Percentiles rank a stretch among this genome's conserved stretches.
Conservation (phyloP, 2,888 invertebrate genomes). For the Sinodicranocentrus sp. region DNA sequence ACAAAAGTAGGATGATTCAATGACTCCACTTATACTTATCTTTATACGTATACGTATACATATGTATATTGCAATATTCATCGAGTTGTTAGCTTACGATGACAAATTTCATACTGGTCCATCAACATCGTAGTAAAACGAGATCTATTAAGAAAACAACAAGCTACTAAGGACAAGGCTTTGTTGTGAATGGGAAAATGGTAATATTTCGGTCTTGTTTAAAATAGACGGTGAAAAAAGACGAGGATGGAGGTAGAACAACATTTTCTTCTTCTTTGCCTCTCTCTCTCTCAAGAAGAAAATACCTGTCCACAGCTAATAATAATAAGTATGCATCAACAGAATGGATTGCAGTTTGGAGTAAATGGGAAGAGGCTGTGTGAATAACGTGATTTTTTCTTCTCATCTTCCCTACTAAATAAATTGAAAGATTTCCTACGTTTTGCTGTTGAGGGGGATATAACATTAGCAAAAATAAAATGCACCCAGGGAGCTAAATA, state of each 20-base stretch:
- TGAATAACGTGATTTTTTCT: too few relatives aligned
- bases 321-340: slow-evolving; percentile 59
- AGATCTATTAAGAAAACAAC: slow-evolving; percentile 60
- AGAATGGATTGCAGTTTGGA: slow-evolving; percentile 62
- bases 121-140: slow-evolving; percentile 42
- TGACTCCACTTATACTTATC: slow-evolving; percentile 44
- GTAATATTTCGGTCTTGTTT: slow-evolving; percentile 34
- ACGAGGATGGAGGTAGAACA: neutral
- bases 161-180: slow-evolving; percentile 16
- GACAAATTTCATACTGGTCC: slow-evolving; percentile 5
- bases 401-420: too few relatives aligned
- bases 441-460: too few relatives aligned
- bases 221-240: slow-evolving; percentile 36
- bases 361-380: slow-evolving; percentile 25
- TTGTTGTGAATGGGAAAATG: neutral
- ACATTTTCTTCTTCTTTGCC: neutral
- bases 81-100: neutral
- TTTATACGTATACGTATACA: slow-evolving; percentile 10
- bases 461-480: too few relatives aligned
- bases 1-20: slow-evolving; percentile 56
- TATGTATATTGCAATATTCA: slow-evolving; percentile 13
- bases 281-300: neutral
- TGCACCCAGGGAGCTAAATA: too few relatives aligned
- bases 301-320: slow-evolving; percentile 43
- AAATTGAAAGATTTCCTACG: too few relatives aligned